phyloP scores from a whole-genome alignment of 1,140 invertebrate species.

The Drosophila nasuta region DNA sequence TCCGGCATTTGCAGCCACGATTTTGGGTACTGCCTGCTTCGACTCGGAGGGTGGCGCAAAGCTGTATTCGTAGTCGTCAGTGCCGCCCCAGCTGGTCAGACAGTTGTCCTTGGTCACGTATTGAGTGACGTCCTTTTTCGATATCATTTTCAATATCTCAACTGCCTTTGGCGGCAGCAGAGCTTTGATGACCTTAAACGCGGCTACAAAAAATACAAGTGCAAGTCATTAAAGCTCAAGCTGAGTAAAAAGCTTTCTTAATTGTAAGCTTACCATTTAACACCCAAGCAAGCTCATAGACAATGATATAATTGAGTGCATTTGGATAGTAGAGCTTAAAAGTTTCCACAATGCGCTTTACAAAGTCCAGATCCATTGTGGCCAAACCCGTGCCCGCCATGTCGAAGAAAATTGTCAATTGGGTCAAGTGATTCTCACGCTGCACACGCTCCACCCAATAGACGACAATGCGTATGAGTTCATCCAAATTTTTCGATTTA shows the following conservation, averaged over 20 bases:
- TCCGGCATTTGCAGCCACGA: slow-evolving; percentile 51
- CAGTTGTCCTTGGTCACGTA: slow-evolving; percentile 91
- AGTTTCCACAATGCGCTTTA: slow-evolving; percentile 93
- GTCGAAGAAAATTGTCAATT: slow-evolving; percentile 95
- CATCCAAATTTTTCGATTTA: slow-evolving; percentile 90
- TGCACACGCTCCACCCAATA: slow-evolving; percentile 96
- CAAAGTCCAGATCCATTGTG: slow-evolving; percentile 95
- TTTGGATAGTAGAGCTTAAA: slow-evolving; percentile 96
- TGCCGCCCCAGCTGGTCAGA: slow-evolving; percentile 93
- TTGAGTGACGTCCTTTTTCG: slow-evolving; percentile 91
- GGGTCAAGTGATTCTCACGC: slow-evolving; percentile 90
- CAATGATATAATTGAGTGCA: slow-evolving; percentile 95
- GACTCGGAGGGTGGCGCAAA: slow-evolving; percentile 87
- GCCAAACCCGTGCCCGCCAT: slow-evolving; percentile 93
- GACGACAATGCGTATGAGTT: slow-evolving; percentile 92
- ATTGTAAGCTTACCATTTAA: slow-evolving; percentile 89
- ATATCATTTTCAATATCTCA: slow-evolving; percentile 95
- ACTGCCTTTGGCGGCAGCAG: slow-evolving; percentile 95
- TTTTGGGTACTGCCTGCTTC: slow-evolving; percentile 29
- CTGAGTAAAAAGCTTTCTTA: slow-evolving; percentile 5
- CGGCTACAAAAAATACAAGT: slow-evolving; percentile 87
- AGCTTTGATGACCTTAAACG: slow-evolving; percentile 96
- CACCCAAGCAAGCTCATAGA: slow-evolving; percentile 98
- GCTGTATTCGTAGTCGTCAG: slow-evolving; percentile 90
- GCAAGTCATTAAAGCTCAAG: slow-evolving; percentile 18